phyloP scores from a whole-genome alignment of 2,888 invertebrate species.

The Brassicogethes aeneus region DNA sequence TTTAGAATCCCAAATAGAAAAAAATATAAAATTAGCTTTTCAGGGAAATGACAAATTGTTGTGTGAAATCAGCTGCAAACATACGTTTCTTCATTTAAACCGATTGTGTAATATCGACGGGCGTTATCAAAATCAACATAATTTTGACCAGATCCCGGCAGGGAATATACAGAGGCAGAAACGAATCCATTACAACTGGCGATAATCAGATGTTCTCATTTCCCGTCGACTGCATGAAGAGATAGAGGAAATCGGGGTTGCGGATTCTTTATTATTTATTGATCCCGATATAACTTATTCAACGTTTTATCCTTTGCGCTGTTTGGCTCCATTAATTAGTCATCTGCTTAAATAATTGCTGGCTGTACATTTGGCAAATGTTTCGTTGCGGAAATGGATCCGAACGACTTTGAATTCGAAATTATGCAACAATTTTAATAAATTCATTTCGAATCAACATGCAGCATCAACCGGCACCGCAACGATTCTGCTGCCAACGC shows the following conservation, averaged over 20 bases:
- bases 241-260: not conserved
- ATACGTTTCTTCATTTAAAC: too few species aligned
- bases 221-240: not conserved
- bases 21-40: too few species aligned
- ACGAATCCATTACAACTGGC: not conserved
- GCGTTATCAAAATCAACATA: too few species aligned
- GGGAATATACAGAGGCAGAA: too few species aligned
- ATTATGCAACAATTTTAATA: not conserved
- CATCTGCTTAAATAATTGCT: not conserved
- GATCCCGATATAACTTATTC: not conserved
- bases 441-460: not conserved
- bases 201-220: not conserved
- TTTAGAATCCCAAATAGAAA: too few species aligned
- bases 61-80: too few species aligned
- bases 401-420: not conserved
- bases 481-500: too few species aligned
- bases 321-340: not conserved
- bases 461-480: not conserved
- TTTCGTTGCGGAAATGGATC: not conserved
- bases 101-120: too few species aligned
- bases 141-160: too few species aligned
- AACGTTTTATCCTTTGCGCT: not conserved
- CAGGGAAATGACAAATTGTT: too few species aligned
- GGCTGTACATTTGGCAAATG: not conserved
- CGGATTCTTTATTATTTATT: conserved; percentile 1